These are phyloP conservation scores for Arvicola amphibius DNA, from an alignment of 2,797 vertebrate genomes.

Conservation along the genomic window DNA sequence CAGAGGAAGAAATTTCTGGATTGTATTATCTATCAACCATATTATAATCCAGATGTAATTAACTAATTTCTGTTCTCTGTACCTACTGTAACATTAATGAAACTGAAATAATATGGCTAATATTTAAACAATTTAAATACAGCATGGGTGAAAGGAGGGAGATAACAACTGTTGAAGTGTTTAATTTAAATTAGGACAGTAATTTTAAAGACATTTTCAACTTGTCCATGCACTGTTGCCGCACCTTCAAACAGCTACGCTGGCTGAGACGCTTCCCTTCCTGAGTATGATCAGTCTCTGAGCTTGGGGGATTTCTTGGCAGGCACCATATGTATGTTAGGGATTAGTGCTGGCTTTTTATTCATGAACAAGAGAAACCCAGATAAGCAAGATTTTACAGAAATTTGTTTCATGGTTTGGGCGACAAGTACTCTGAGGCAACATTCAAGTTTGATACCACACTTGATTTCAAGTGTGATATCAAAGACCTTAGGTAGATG, in stretches of 20 bases:
- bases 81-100: neutral
- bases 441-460: too few species aligned
- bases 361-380: neutral
- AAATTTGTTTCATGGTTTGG: neutral
- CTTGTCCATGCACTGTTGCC: neutral
- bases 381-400: neutral
- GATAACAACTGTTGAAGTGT: neutral
- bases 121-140: neutral
- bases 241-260: neutral
- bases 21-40: neutral
- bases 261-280: conserved; percentile 61
- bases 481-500: neutral
- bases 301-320: neutral
- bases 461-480: neutral
- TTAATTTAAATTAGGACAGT: neutral
- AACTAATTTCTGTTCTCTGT: neutral
- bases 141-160: neutral
- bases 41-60: neutral
- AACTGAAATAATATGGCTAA: neutral
- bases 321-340: neutral
- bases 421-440: neutral
- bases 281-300: neutral
- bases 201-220: neutral
- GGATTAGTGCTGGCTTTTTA: neutral
- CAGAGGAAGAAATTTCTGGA: neutral